These are phyloP conservation scores for Mythimna albipuncta DNA, from an alignment of 2,888 invertebrate species.

Conservation along the genomic window DNA sequence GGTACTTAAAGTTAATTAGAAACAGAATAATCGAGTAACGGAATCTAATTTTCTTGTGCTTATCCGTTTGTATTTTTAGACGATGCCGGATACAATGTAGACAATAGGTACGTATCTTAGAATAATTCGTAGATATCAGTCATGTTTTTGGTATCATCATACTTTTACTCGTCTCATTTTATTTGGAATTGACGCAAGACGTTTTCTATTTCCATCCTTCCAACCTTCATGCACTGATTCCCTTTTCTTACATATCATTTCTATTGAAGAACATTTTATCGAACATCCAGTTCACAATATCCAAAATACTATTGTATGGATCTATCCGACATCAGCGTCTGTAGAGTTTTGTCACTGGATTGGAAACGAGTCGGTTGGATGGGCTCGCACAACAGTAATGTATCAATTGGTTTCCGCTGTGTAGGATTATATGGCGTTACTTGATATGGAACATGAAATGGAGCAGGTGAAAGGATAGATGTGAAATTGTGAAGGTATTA, in stretches of 20 bases:
- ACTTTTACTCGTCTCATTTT: not conserved
- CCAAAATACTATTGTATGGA: slow-evolving; percentile 33
- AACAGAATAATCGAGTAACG: slow-evolving; percentile 1
- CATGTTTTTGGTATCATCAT: not conserved
- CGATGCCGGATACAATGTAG: too few species aligned
- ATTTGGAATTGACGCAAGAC: not conserved
- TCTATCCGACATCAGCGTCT: slow-evolving; percentile 36
- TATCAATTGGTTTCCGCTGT: slow-evolving; percentile 57
- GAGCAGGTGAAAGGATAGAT: slow-evolving; percentile 36
- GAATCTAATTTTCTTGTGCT: not conserved
- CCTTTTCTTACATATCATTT: not conserved
- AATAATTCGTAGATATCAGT: too few species aligned
- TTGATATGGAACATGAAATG: slow-evolving; percentile 41
- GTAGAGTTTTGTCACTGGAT: slow-evolving; percentile 58
- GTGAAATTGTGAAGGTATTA: slow-evolving; percentile 6
- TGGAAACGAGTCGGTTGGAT: slow-evolving; percentile 62
- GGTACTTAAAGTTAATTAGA: slow-evolving; percentile 3
- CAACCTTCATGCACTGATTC: not conserved
- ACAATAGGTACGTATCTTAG: too few species aligned
- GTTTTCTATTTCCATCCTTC: not conserved
- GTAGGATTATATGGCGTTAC: slow-evolving; percentile 49
- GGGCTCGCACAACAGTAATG: slow-evolving; percentile 57
- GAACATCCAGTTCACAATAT: slow-evolving; percentile 6
- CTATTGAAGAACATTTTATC: slow-evolving; percentile 25
- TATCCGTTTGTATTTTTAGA: not conserved